Conservation (phyloP, 2,888 invertebrate species). For the Drosophila pseudotalamancana region DNA sequence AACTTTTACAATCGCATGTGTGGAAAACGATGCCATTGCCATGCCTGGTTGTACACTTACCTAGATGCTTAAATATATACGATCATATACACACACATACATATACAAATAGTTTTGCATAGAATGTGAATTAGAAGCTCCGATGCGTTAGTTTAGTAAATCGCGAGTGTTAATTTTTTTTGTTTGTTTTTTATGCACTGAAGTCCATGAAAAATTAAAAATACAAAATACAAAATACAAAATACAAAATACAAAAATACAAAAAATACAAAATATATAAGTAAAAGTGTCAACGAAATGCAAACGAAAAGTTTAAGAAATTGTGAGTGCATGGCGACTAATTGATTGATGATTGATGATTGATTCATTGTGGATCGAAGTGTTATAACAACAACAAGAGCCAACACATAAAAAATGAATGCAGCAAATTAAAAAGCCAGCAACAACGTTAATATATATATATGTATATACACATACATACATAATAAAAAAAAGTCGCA, state of each 20-base stretch:
- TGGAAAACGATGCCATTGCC: constrained; percentile 57
- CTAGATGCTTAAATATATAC: constrained; percentile 31
- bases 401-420: constrained; percentile 15
- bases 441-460: constrained; percentile 4
- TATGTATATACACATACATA: constrained; percentile 3
- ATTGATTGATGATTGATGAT: constrained; percentile 27
- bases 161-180: constrained; percentile 48
- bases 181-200: constrained; percentile 19
- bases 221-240: not conserved
- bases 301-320: constrained; percentile 20
- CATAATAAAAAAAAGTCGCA: constrained; percentile 32
- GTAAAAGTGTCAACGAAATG: constrained; percentile 34
- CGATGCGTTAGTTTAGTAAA: constrained; percentile 35
- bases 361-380: constrained; percentile 30
- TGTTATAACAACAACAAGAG: constrained; percentile 16
- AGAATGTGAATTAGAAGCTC: constrained; percentile 32
- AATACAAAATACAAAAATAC: constrained; percentile 10
- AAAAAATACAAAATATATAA: not conserved
- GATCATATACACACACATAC: constrained; percentile 6
- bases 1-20: constrained; percentile 42
- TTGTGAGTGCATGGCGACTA: constrained; percentile 34
- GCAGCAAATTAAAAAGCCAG: constrained; percentile 28
- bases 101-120: constrained; percentile 20
- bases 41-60: constrained; percentile 34
- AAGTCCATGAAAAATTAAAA: constrained; percentile 6